Base-by-base conservation (phyloP, 2,113 vertebrate genomes). In the Rana temporaria region DNA sequence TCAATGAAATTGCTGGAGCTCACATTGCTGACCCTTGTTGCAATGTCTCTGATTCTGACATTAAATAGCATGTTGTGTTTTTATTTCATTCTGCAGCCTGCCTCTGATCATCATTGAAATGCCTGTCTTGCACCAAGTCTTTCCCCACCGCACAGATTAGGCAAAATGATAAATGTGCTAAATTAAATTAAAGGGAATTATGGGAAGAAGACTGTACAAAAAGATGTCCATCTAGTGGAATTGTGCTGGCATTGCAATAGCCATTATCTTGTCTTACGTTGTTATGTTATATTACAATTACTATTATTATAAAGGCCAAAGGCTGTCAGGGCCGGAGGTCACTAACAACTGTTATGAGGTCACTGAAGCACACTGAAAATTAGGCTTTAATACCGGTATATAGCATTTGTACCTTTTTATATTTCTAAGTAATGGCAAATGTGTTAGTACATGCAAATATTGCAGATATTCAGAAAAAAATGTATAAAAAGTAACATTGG, bases 141-240 rank as follows among this genome's bases (percentile, higher is more conserved):
- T 59, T 42, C 32, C n/a, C 38, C 32, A 75, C 19, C 72, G 24
- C 19, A 74, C 55, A 52, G n/a, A 48, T 65, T 64, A 52, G 52
- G 38, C 60, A 48, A 48, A 76, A 64, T 30, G 42, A 30, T 65
- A 64, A 65, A 76, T 76, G 4, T 38, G 52, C 60, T 19, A 65
- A 77, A 77, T 77, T 63, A 52, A 62, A 42, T 52, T 65, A 64
- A 9, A 53, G 60, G 22, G 52, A 60, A 38, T 16, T 34, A 34
- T 59, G 70, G n/a, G 53, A 62, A 62, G 24, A 9, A 2, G 24
- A 62, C n/a, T 8, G 56, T 38, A 42, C 17, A 5, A n/a, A 24
- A 30, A 16, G 60, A 74, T 22, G 16, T 74, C 72, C 72, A 75
- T 75, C 72, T 75, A 60, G 72, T 75, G 72, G 56, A 62, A 16